phyloP scores from a whole-genome alignment of 2,797 vertebrate genomes.

The Lacerta agilis region DNA sequence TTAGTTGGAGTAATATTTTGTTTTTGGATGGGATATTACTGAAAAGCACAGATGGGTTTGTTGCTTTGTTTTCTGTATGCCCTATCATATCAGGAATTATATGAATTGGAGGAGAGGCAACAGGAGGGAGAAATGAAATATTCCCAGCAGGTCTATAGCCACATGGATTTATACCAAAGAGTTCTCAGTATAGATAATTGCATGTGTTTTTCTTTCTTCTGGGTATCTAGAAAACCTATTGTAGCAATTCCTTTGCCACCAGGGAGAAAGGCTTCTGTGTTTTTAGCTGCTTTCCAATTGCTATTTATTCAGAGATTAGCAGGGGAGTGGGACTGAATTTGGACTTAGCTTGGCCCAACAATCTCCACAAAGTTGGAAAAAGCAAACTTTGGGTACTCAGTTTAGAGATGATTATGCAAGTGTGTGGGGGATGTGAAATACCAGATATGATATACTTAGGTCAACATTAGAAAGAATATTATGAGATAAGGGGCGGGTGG shows the following conservation, averaged over 20 bases:
- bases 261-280: neutral
- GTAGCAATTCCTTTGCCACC: neutral
- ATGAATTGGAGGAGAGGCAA: neutral
- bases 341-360: neutral
- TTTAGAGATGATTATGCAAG: neutral
- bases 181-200: neutral
- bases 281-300: neutral
- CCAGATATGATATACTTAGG: neutral
- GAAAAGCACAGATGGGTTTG: neutral
- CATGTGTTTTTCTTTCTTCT: neutral
- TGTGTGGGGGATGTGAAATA: neutral
- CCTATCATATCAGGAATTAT: neutral
- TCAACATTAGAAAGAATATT: neutral
- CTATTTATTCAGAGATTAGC: neutral
- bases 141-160: neutral
- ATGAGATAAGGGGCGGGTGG: neutral
- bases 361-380: constrained; percentile 2
- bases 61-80: neutral
- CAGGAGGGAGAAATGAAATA: neutral
- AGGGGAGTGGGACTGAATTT: neutral
- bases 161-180: neutral
- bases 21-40: neutral
- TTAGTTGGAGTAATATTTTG: neutral
- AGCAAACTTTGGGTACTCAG: neutral
- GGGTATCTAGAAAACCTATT: neutral